Base-by-base conservation (phyloP, 2,113 vertebrate genomes). In the Telmatochromis brichardi region DNA sequence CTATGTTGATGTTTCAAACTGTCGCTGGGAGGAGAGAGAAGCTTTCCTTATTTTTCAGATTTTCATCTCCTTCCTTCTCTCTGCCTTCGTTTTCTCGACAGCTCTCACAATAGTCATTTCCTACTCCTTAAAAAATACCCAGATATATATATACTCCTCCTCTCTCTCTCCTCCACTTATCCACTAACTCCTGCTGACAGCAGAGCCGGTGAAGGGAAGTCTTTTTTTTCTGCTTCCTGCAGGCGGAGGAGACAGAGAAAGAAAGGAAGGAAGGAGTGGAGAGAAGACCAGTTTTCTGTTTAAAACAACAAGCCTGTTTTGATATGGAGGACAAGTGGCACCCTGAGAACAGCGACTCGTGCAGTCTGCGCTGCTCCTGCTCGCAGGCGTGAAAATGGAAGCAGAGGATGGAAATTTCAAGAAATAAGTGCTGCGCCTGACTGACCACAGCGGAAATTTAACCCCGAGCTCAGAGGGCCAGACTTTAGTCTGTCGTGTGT, bases 161-260 rank as follows among this genome's bases (percentile, higher is more conserved):
- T 45, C 54, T 45, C 7, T 23, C 47, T 11, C 23, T 50, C 51
- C 73, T 54, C 40, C 58, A 19, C 57, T 53, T 12, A 2, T 21
- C 57, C 40, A 85, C 60, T 93, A 93, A 91, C 88, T 81, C 33
- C 53, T 87, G 60, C 68, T 91, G 93, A 92, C 93, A 92, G 90
- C 51, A 5, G 63, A 93, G 82, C 82, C 26, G 55, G n/a, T 33
- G 53, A 81, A 26, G 33, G 51, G 81, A 89, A 92, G 86, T 17
- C 4, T 17, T 17, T 65, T 90, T 47, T 76, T 23, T 37, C 53
- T 26, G 10, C 50, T 73, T 81, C 81, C 81, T 81, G 79, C n/a
- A 26, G 57, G 54, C 4, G 3, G 17, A 82, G 23, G 21, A 57
- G 45, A 35, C 3, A 6, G 6, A 53, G 35, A 7, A 35, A 55